Percentiles rank a stretch among this genome's conserved stretches.
These are phyloP conservation scores for Gadus macrocephalus DNA, from an alignment of 2,113 vertebrate genomes.

Conservation along the genomic window DNA sequence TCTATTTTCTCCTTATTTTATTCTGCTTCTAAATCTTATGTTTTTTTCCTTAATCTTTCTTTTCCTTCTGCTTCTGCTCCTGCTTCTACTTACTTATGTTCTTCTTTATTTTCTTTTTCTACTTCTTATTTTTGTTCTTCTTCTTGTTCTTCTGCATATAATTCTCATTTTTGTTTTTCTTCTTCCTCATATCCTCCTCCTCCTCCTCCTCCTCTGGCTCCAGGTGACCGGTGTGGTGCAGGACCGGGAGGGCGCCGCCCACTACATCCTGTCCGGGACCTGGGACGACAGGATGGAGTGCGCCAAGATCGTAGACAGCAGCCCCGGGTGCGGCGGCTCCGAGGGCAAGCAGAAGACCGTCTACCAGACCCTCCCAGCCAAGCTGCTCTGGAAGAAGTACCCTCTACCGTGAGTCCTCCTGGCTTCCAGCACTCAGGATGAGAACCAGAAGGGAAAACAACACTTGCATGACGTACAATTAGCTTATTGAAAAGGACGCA, in stretches of 20 bases:
- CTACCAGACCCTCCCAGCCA: conserved; percentile 89
- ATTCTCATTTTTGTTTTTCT: no score
- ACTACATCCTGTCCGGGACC: conserved; percentile 88
- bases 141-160: no score
- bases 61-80: no score
- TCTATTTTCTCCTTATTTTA: no score
- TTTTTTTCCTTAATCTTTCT: no score
- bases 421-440: neutral
- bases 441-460: no score
- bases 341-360: conserved; percentile 92
- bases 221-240: conserved; percentile 91
- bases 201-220: neutral
- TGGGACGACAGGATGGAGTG: conserved; percentile 97
- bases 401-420: conserved; percentile 80
- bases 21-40: no score
- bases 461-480: no score
- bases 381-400: conserved; percentile 93
- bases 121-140: no score
- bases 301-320: conserved; percentile 86
- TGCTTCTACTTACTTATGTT: no score
- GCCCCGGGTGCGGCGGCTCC: conserved; percentile 73
- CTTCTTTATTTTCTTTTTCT: no score
- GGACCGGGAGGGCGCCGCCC: conserved; percentile 77
- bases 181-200: neutral
- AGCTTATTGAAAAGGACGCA: no score